Base-by-base conservation (phyloP, 2,888 invertebrate species). In the Agrochola circellaris region DNA sequence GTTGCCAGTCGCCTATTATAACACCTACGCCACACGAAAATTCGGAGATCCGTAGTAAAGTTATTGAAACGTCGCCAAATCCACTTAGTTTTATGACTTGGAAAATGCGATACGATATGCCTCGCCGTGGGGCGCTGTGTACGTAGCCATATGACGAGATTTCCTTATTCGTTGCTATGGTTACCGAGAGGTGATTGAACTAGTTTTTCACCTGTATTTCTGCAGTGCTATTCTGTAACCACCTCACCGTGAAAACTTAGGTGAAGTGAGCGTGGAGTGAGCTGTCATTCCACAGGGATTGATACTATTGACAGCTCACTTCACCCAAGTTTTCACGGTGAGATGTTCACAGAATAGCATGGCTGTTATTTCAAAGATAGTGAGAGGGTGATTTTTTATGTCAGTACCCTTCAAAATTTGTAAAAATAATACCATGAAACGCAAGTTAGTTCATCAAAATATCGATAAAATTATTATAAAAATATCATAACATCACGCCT, bases 31-130 rank as follows among this genome's bases (percentile, higher is more conserved):
- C 85, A 75, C 86, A 86, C 80, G 79, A 56, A 70, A 83, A 85
- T 87, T 89, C 88, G 87, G 87, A 88, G 86, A 89, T 89, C 86
- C 88, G 84, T 82, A 87, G 89, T 87, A 90, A 93, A 94, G 91
- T 94, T 95, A 95, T 95, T 95, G 95, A 95, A 95, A 94, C 94
- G 92, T 94, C 92, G 93, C 93, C 91, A 94, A 94, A 95, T 95
- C 95, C 95, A 95, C 95, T 95, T 94, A 95, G 95, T 93, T 94
- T 94, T 94, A 95, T 95, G 95, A 93, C 89, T 92, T 91, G 95
- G 95, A 95, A 95, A 96, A 96, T 94, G 92, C 91, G 93, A 94
- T 93, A 92, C 91, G 92, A 89, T 89, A 81, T 80, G 88, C 87
- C 84, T 81, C 82, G 75, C 85, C 71, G 86, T 76, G 79, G 88